phyloP scores from a whole-genome alignment of 1,140 invertebrate genomes.

The Hycleus phaleratus region DNA sequence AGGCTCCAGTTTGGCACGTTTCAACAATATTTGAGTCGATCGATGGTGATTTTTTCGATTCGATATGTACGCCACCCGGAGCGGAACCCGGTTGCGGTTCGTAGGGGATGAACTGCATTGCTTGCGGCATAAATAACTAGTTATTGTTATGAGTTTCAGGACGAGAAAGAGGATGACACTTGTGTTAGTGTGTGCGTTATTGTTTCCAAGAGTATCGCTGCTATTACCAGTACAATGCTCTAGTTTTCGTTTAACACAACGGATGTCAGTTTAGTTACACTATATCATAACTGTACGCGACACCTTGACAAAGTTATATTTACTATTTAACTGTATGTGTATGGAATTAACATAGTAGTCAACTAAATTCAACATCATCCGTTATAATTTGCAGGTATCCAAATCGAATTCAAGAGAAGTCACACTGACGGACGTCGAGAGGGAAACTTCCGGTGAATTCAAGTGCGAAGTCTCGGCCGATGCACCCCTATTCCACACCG shows the following conservation, averaged over 20 bases:
- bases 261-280: slow-evolving; percentile 14
- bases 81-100: not conserved
- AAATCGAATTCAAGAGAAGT: slow-evolving; percentile 55
- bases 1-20: too few species aligned
- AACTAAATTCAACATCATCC: too few species aligned
- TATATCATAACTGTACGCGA: slow-evolving; percentile 18
- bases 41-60: not conserved
- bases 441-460: slow-evolving; percentile 57
- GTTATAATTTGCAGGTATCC: slow-evolving; percentile 44
- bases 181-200: too few species aligned
- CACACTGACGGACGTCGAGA: slow-evolving; percentile 52
- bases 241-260: slow-evolving; percentile 10
- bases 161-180: not conserved
- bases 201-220: not conserved
- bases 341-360: too few species aligned
- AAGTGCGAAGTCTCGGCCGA: slow-evolving; percentile 67
- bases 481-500: slow-evolving; percentile 61
- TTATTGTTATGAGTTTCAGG: slow-evolving; percentile 11
- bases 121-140: slow-evolving; percentile 17
- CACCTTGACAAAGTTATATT: slow-evolving; percentile 9
- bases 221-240: slow-evolving; percentile 14
- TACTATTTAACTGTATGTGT: too few species aligned
- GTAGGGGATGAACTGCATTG: slow-evolving; percentile 12
- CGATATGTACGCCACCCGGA: not conserved
- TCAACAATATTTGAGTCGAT: too few species aligned